These are phyloP conservation scores for Atrichornis clamosus DNA, from an alignment of 2,113 vertebrate species.

Conservation along the genomic window DNA sequence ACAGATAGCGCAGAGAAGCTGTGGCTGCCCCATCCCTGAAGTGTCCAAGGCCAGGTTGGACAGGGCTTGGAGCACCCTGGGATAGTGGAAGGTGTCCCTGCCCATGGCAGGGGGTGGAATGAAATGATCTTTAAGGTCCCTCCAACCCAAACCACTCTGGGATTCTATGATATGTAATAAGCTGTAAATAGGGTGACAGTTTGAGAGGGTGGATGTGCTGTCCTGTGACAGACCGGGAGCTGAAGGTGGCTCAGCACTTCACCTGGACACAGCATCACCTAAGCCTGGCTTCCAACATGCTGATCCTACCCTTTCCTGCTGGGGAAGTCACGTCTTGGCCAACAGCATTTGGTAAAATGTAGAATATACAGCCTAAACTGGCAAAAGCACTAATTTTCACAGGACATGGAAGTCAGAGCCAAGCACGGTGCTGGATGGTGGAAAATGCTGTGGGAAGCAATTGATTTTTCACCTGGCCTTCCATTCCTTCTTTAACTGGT, in stretches of 20 bases:
- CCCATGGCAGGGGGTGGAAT: neutral
- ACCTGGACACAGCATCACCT: neutral
- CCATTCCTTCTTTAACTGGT: neutral
- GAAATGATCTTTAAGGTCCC: neutral
- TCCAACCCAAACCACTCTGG: neutral
- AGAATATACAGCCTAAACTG: neutral
- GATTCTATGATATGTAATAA: neutral
- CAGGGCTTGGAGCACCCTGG: neutral
- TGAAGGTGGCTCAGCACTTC: neutral
- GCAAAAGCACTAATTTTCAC: neutral
- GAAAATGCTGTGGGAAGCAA: neutral
- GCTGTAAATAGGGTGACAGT: neutral
- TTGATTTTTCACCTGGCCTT: rapidly evolving
- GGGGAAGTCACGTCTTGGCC: neutral
- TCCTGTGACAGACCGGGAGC: neutral
- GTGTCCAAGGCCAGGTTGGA: neutral
- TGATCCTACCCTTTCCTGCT: neutral
- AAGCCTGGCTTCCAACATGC: neutral
- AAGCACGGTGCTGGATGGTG: neutral
- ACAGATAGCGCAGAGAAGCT: neutral
- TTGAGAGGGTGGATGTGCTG: neutral
- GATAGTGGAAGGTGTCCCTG: neutral
- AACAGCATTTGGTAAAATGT: neutral
- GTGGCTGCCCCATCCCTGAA: neutral
- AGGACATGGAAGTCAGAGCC: neutral